A percentile compares a stretch with the other conserved stretches of the same genome.
Evolutionary conservation across 2,113 vertebrate species (phyloP).

Genomic region (Willisornis vidua): DNA sequence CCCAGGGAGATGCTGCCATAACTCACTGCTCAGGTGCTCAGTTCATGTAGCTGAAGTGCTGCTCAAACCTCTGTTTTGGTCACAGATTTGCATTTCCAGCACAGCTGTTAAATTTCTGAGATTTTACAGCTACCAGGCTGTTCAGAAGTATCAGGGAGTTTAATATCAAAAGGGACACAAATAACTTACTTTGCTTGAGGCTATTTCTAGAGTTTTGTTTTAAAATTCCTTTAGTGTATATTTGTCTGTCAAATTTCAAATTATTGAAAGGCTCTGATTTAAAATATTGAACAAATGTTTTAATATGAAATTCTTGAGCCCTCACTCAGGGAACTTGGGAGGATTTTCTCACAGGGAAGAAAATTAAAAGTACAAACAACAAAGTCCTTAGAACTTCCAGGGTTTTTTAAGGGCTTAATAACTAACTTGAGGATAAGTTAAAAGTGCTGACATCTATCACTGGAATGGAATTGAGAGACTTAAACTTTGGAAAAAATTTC

Average conservation of each 20-base stretch:
- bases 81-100: neutral
- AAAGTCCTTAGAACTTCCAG: conserved; percentile 27
- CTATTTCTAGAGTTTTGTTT: neutral
- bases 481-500: neutral
- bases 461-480: neutral
- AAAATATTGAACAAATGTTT: neutral
- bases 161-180: neutral
- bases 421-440: neutral
- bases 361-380: conserved; percentile 24
- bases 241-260: neutral
- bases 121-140: neutral
- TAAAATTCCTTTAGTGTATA: neutral
- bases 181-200: neutral
- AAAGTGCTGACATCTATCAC: neutral
- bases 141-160: conserved; percentile 11
- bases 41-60: neutral
- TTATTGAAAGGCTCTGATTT: neutral
- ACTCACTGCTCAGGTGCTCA: neutral
- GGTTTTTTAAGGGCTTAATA: neutral
- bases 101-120: neutral
- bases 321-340: neutral
- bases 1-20: neutral
- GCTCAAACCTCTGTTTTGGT: neutral
- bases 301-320: neutral
- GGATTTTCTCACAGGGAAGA: conserved; percentile 27